Evolutionary conservation across 1,140 invertebrate genomes (phyloP), one percentile per base, ranked within the genome.

Genomic region (Batillaria attramentaria): DNA sequence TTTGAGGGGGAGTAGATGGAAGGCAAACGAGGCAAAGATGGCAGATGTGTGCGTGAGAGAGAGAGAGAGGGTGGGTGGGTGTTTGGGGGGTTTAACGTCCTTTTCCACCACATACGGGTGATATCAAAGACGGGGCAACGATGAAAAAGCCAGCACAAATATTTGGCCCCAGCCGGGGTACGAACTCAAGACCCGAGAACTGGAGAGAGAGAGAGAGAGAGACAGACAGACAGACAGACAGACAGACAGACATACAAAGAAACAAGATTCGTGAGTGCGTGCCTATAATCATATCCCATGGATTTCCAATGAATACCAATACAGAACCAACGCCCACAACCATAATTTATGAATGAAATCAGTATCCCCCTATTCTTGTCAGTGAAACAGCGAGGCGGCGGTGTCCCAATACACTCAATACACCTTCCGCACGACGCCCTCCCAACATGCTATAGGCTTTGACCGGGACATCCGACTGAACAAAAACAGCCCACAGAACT

Each of bases 201-300:
- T 20, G n/a, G 3, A n/a, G 4, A 42, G 18, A 18, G 54, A 60
- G 4, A 18, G 33, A 24, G 4, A 60, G 33, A 46, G 13, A 76
- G 33, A 46, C 50, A 57, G 54, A 60, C 5, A 60, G 54, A 60
- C 54, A 60, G 54, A 60, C 54, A 60, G 54, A 60, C 54, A 60
- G 54, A 60, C 54, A 60, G 54, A 60, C 20, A 60, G 20, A 5
- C 5, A 60, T 20, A 60, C 54, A 6, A 60, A 60, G 4, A 28
- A 20, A 20, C 5, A 60, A 28, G 54, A 60, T 3, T 5, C 24
- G 54, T 20, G 5, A 3, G 20, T 20, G 54, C 31, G 20, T 28
- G 3, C 4, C 20, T 20, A 20, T 20, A 4, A 28, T 5, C 5
- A 3, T 20, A 3, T 6, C 20, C 20, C 54, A 6, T 60, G 5